phyloP scores from a whole-genome alignment of 2,888 invertebrate species.

The Steinernema carpocapsae region DNA sequence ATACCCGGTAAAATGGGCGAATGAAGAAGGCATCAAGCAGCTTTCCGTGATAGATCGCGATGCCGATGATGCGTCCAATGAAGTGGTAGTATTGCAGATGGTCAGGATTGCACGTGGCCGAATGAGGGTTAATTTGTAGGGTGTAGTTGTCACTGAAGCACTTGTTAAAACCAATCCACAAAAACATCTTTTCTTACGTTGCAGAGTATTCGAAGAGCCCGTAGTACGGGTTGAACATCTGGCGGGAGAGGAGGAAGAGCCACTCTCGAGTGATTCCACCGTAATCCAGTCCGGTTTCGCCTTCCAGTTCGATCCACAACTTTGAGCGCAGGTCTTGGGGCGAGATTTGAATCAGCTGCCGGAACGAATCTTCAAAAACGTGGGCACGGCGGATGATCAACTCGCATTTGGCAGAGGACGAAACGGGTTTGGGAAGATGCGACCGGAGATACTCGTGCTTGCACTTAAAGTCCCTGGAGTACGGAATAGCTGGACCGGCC shows the following conservation, averaged over 20 bases:
- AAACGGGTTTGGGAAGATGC: conserved; percentile 91
- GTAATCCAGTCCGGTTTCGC: conserved; percentile 74
- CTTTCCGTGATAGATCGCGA: conserved; percentile 99
- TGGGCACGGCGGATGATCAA: conserved; percentile 86
- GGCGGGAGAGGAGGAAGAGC: conserved; percentile 97
- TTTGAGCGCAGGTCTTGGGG: conserved; percentile 93
- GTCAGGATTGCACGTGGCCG: conserved; percentile 95
- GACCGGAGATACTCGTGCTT: conserved; percentile 93
- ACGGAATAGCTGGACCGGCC: conserved; percentile 96
- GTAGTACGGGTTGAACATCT: conserved; percentile 99
- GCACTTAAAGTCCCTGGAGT: conserved; percentile 96
- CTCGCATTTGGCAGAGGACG: conserved; percentile 96
- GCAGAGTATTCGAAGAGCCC: conserved; percentile 99
- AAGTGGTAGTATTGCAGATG: conserved; percentile 97
- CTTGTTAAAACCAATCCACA: neutral
- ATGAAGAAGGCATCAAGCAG: conserved; percentile 97
- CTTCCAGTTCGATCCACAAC: conserved; percentile 97
- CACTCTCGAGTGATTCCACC: conserved; percentile 80
- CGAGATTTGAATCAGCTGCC: conserved; percentile 85
- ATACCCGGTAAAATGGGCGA: conserved; percentile 97
- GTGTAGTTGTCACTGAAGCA: conserved; percentile 89
- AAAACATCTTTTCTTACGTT: conserved; percentile 76
- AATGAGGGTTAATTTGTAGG: conserved; percentile 96
- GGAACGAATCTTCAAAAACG: conserved; percentile 94
- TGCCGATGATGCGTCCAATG: conserved; percentile 94